phyloP scores from a whole-genome alignment of 2,113 vertebrate genomes.

The Tetrao urogallus region DNA sequence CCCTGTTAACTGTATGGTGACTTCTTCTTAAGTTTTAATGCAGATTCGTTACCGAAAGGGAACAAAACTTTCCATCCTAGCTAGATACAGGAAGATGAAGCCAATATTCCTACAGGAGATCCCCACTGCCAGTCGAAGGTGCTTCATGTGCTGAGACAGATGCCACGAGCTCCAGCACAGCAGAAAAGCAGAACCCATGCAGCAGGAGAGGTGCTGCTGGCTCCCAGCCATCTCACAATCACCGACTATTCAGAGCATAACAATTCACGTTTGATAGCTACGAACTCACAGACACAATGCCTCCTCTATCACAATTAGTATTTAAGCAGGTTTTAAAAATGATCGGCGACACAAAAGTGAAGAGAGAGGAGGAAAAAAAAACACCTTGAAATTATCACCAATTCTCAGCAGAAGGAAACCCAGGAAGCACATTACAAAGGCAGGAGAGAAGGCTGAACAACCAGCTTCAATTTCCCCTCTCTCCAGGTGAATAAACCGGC shows the following conservation, averaged over 20 bases:
- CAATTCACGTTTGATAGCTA: background rate
- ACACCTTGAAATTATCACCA: background rate
- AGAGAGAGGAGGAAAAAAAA: background rate
- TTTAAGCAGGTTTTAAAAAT: background rate
- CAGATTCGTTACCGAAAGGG: background rate
- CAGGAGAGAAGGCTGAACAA: conserved; percentile 12
- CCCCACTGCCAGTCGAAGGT: background rate
- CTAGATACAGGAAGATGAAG: accelerated
- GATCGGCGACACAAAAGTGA: background rate
- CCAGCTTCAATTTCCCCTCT: conserved; percentile 23
- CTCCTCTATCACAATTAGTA: background rate
- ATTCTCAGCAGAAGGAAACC: conserved; percentile 2
- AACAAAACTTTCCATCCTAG: background rate
- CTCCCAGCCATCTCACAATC: background rate
- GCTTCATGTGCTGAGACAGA: background rate
- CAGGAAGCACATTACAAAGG: background rate
- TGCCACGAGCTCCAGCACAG: background rate
- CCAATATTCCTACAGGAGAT: background rate
- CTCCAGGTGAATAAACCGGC: background rate
- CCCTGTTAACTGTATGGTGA: background rate
- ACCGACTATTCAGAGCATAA: background rate
- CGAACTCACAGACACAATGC: background rate
- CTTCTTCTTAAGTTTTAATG: background rate
- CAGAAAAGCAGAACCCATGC: background rate
- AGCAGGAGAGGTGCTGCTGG: conserved; percentile 12